These are phyloP conservation scores for Macrotrachela quadricornifera DNA, from an alignment of 1,140 invertebrate genomes.

Conservation along the genomic window DNA sequence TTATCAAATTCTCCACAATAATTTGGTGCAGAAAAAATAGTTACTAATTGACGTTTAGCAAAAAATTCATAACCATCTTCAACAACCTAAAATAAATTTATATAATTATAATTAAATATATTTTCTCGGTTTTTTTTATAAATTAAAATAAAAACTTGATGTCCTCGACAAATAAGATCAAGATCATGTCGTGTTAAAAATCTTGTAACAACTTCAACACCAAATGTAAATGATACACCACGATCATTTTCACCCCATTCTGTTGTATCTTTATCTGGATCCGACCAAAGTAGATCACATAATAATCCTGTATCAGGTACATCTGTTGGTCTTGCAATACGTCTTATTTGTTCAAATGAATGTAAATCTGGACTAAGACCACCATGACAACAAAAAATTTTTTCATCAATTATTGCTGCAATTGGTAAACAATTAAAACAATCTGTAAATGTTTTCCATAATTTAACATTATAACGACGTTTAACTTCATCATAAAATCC, in stretches of 20 bases:
- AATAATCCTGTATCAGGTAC: slow-evolving; percentile 67
- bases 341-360: slow-evolving; percentile 47
- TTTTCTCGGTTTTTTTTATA: too few species aligned
- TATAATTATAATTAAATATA: too few species aligned
- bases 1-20: too few species aligned
- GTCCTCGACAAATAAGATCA: slow-evolving; percentile 77
- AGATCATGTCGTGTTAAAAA: slow-evolving; percentile 76
- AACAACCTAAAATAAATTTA: too few species aligned
- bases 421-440: slow-evolving; percentile 96
- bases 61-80: too few species aligned
- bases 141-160: too few species aligned
- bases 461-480: slow-evolving; percentile 79
- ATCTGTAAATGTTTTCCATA: slow-evolving; percentile 97
- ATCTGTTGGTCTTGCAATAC: slow-evolving; percentile 77
- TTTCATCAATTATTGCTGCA: slow-evolving; percentile 69
- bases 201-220: slow-evolving; percentile 73
- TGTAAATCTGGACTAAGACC: slow-evolving; percentile 56
- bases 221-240: slow-evolving; percentile 84
- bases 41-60: too few species aligned
- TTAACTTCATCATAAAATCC: slow-evolving; percentile 37
- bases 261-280: slow-evolving; percentile 43
- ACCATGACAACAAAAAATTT: slow-evolving; percentile 67
- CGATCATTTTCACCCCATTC: slow-evolving; percentile 89
- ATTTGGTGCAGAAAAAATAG: too few species aligned
- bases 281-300: slow-evolving; percentile 37